Base-by-base conservation (phyloP, 2,797 vertebrate species). In the Apogon talboti region DNA sequence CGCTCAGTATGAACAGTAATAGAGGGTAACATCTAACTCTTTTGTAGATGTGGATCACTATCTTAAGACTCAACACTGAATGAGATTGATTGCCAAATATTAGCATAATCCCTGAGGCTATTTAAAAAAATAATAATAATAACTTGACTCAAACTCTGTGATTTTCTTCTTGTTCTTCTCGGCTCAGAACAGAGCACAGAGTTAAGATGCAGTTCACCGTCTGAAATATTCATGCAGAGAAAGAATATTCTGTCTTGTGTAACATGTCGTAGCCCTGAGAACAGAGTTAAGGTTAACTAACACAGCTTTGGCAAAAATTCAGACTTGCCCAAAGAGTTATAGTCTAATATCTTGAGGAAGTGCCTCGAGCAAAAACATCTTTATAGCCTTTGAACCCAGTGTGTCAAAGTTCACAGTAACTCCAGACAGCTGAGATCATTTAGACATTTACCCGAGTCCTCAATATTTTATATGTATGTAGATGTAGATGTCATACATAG, bases 181-280 rank as follows among this genome's bases (percentile, higher is more conserved):
- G 11, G 30, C 24, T 54, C 48, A 55, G 61, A 35, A 35, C 16
- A 55, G 60, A 43, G 55, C 33, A 50, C 51, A 37, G 40, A 49
- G 47, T 58, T 74, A 55, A 74, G 41, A 67, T 14, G n/a, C 41
- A 76, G 68, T 78, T 79, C 55, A 52, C 8, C 9, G 2, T 38
- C 49, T 79, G 58, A 74, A 78, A 76, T 77, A 73, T 86, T 76
- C 55, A 86, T 44, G 38, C 10, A 53, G 4, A 45, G 13, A 57
- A 44, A 67, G 61, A 46, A 43, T 7, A 3, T 16, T 72, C 13
- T 44, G 4, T 49, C 19, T 71, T 75, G 46, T 74, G 30, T 24
- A 60, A 68, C 41, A 66, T 1, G 18, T 41, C 38, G 14, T 61
- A 66, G 10, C 33, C 41, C 55, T 51, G 71, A 69, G 54, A 56